Conservation (phyloP, 2,888 invertebrate species). For the Coenonympha arcania region DNA sequence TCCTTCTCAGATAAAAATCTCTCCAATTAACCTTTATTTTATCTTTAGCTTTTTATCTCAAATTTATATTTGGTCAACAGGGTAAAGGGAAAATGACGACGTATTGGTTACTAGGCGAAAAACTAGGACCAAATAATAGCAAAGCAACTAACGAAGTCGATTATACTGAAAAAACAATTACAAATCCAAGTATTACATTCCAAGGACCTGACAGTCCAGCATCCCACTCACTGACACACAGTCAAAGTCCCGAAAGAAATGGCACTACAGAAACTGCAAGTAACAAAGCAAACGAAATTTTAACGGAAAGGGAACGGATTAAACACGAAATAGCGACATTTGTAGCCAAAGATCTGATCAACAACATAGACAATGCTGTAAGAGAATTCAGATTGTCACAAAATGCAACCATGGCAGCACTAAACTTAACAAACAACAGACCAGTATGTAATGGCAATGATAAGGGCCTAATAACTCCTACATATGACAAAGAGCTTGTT, state of each 20-base stretch:
- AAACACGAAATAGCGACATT: conserved; percentile 67
- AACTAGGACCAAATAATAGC: conserved; percentile 30
- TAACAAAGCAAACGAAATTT: conserved; percentile 45
- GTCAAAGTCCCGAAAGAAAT: conserved; percentile 54
- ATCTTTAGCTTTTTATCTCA: neutral
- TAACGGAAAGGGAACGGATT: conserved; percentile 58
- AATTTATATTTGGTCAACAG: conserved; percentile 51
- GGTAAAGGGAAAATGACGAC: conserved; percentile 92
- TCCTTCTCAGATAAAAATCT: neutral
- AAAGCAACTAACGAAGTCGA: conserved; percentile 37
- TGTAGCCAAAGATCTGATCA: conserved; percentile 64
- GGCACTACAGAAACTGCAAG: conserved; percentile 44
- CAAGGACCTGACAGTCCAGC: conserved; percentile 69
- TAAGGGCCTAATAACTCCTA: conserved; percentile 56
- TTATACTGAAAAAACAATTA: conserved; percentile 35
- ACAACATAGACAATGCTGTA: conserved; percentile 62
- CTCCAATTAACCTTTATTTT: neutral
- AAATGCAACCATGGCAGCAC: conserved; percentile 47
- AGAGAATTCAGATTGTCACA: conserved; percentile 62
- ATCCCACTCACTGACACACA: conserved; percentile 57
- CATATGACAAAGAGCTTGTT: conserved; percentile 62
- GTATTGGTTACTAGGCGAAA: conserved; percentile 88
- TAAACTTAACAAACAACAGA: conserved; percentile 27
- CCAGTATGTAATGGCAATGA: conserved; percentile 47
- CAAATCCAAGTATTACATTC: conserved; percentile 64